These are phyloP conservation scores for Tholera decimalis DNA, from an alignment of 2,888 invertebrate genomes.

Conservation along the genomic window DNA sequence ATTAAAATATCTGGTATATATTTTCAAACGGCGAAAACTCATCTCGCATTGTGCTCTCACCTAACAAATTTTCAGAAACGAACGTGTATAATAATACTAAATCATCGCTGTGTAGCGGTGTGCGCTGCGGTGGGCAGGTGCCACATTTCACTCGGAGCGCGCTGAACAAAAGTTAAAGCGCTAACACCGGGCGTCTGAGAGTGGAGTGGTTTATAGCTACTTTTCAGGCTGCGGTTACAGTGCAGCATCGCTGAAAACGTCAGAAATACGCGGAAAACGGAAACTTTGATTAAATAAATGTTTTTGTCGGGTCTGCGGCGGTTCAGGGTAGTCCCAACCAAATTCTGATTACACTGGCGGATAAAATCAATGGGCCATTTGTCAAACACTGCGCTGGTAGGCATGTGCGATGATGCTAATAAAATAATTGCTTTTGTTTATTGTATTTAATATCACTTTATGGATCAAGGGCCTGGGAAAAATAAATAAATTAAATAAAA, in stretches of 20 bases:
- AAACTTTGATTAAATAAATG: background rate
- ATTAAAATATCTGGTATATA: too few species aligned
- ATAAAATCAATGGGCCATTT: too few species aligned
- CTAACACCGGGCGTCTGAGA: constrained; percentile 20
- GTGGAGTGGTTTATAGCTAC: constrained; percentile 29
- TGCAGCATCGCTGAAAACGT: background rate
- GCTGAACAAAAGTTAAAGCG: constrained; percentile 39
- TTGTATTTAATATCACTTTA: too few species aligned
- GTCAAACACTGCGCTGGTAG: too few species aligned
- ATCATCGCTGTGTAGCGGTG: constrained; percentile 32
- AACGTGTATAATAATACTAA: constrained; percentile 28
- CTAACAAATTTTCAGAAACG: constrained; percentile 10
- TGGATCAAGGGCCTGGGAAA: too few species aligned
- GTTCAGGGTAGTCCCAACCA: too few species aligned
- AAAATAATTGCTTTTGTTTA: too few species aligned
- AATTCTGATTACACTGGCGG: too few species aligned
- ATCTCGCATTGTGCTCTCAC: background rate
- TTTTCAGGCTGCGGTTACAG: constrained; percentile 4
- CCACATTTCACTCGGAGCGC: constrained; percentile 17
- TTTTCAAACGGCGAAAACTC: background rate
- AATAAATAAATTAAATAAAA: background rate
- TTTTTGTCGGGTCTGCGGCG: background rate
- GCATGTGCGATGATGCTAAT: too few species aligned
- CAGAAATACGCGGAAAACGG: background rate
- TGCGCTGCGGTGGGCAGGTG: constrained; percentile 31